phyloP scores from a whole-genome alignment of 2,797 vertebrate species.

The Betta splendens region DNA sequence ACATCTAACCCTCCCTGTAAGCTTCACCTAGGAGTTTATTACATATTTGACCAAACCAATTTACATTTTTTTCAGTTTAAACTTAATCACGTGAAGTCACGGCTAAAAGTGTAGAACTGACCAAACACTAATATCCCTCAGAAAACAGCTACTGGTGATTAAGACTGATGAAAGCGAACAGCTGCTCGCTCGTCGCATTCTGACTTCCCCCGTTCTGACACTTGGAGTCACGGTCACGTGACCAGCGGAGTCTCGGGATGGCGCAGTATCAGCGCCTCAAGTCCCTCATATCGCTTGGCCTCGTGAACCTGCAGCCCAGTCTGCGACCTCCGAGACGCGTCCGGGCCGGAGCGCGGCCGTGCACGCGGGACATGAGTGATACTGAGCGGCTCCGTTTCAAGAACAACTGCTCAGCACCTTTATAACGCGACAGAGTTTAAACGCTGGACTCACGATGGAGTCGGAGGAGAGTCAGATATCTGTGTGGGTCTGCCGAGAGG shows the following conservation, averaged over 20 bases:
- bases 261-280: conserved; percentile 2
- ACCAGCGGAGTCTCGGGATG: conserved; percentile 34
- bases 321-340: conserved; percentile 17
- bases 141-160: too few relatives aligned
- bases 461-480: conserved; percentile 85
- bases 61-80: too few relatives aligned
- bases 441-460: conserved; percentile 79
- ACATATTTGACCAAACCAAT: too few relatives aligned
- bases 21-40: too few relatives aligned
- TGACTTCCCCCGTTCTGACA: background rate
- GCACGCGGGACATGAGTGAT: background rate
- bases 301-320: background rate
- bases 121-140: too few relatives aligned
- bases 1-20: too few relatives aligned
- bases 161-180: background rate
- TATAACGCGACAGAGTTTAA: background rate
- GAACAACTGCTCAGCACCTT: background rate
- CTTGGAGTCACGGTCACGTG: conserved; percentile 50
- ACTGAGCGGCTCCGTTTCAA: background rate
- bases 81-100: too few relatives aligned
- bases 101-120: too few relatives aligned
- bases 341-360: conserved; percentile 19
- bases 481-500: conserved; percentile 94
- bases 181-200: background rate
- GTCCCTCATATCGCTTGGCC: conserved; percentile 16